Conservation (phyloP, 2,888 invertebrate genomes). For the Drosophila quinaria region DNA sequence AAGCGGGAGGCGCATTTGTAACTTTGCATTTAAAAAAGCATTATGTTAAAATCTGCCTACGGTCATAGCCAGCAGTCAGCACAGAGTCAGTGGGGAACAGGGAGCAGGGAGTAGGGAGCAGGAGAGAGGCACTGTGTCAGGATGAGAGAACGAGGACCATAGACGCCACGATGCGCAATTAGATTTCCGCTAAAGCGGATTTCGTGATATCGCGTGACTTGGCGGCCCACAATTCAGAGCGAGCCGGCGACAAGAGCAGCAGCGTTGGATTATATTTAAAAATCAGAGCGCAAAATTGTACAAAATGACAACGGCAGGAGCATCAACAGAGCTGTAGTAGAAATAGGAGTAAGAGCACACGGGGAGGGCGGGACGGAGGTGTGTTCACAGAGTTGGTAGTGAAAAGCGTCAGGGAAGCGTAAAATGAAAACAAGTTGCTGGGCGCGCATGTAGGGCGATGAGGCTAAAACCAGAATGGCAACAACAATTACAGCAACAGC, state of each 20-base stretch:
- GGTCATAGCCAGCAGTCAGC: constrained; percentile 60
- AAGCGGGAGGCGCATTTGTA: constrained; percentile 72
- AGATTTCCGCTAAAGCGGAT: constrained; percentile 82
- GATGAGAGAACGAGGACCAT: constrained; percentile 32
- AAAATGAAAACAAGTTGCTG: constrained; percentile 81
- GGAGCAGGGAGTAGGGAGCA: constrained; percentile 5
- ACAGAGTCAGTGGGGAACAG: constrained; percentile 1
- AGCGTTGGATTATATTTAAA: constrained; percentile 77
- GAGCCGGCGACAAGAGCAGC: constrained; percentile 25
- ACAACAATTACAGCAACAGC: constrained; percentile 77
- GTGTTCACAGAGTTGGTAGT: constrained; percentile 43
- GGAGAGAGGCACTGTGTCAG: constrained; percentile 4
- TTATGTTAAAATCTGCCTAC: constrained; percentile 80
- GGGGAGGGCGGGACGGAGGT: neutral
- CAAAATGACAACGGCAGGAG: constrained; percentile 72
- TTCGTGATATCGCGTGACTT: constrained; percentile 81
- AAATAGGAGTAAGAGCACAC: neutral
- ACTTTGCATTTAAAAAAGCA: constrained; percentile 82
- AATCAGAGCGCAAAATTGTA: constrained; percentile 81
- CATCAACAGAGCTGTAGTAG: constrained; percentile 19
- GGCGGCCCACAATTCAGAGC: constrained; percentile 67
- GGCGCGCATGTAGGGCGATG: constrained; percentile 74
- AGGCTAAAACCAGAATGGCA: constrained; percentile 76
- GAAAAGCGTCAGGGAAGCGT: constrained; percentile 78
- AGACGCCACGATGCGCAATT: constrained; percentile 76